Evolutionary conservation across 2,797 vertebrate genomes (phyloP).

Genomic region (Tokudaia tokunoshimensis): DNA sequence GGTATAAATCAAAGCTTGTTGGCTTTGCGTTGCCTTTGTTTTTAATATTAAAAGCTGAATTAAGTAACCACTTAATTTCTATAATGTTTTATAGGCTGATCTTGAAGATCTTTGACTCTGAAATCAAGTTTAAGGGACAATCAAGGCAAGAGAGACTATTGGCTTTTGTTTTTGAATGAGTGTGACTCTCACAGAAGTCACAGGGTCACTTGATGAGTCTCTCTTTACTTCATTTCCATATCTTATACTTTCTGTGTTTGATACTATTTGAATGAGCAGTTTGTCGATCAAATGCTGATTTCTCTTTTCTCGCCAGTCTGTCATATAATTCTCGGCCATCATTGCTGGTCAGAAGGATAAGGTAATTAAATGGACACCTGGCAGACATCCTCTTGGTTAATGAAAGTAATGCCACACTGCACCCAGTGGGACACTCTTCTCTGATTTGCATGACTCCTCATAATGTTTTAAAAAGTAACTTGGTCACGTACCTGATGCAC

Average conservation of each 20-base stretch:
- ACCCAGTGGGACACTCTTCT: conserved; percentile 60
- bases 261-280: conserved; percentile 50
- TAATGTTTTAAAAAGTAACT: conserved; percentile 38
- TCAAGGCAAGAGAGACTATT: background rate
- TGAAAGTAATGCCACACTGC: conserved; percentile 4
- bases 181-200: background rate
- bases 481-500: conserved; percentile 12
- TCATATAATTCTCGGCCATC: conserved; percentile 30
- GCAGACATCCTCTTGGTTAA: conserved; percentile 51
- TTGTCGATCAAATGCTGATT: conserved; percentile 42
- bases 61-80: conserved; percentile 61
- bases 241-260: conserved; percentile 40
- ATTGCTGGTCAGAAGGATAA: conserved; percentile 22
- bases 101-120: conserved; percentile 53
- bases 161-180: background rate
- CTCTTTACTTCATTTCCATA: conserved; percentile 49
- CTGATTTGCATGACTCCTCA: background rate
- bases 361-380: conserved; percentile 20
- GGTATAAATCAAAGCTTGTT: conserved; percentile 28
- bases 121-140: conserved; percentile 22
- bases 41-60: conserved; percentile 65
- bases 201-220: background rate
- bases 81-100: conserved; percentile 17
- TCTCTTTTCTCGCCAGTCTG: conserved; percentile 16
- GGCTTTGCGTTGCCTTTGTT: conserved; percentile 31